Evolutionary conservation across 2,797 vertebrate genomes (phyloP).

Genomic region (Typhlichthys subterraneus): DNA sequence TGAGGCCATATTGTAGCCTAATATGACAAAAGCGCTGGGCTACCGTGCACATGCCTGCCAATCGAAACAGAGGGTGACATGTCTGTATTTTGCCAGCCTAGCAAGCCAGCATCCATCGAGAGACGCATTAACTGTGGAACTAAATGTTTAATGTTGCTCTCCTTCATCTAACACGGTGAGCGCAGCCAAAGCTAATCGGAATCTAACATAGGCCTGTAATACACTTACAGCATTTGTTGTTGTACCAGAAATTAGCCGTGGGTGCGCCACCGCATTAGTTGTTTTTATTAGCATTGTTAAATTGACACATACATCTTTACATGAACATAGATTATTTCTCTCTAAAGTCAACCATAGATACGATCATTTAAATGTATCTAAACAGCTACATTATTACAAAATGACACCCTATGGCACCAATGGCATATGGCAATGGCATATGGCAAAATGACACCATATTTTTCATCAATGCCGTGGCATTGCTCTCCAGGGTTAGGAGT

Average conservation of each 20-base stretch:
- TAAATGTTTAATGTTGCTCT: constrained; percentile 9
- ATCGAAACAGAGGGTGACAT: neutral
- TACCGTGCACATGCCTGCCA: constrained; percentile 9
- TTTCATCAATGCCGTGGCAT: too few relatives aligned
- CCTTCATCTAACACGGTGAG: constrained; percentile 18
- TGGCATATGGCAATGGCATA: too few relatives aligned
- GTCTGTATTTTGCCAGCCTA: constrained; percentile 6
- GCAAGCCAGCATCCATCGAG: constrained; percentile 28
- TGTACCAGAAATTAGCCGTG: neutral
- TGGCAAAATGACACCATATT: too few relatives aligned
- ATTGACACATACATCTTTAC: too few relatives aligned
- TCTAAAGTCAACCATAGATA: too few relatives aligned
- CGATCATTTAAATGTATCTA: too few relatives aligned
- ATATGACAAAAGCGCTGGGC: constrained; percentile 9
- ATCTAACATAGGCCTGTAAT: constrained; percentile 26
- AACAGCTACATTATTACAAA: too few relatives aligned
- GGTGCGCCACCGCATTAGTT: too few relatives aligned
- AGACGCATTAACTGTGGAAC: constrained; percentile 31
- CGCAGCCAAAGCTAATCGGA: constrained; percentile 36
- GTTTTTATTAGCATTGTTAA: too few relatives aligned
- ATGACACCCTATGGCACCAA: too few relatives aligned
- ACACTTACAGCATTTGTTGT: constrained; percentile 15
- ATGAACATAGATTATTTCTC: too few relatives aligned
- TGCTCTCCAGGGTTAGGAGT: too few relatives aligned
- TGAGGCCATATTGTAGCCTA: constrained; percentile 32